Evolutionary conservation across 2,797 vertebrate genomes (phyloP), one percentile per base, ranked within the genome.

Genomic region (Pipistrellus nathusii): DNA sequence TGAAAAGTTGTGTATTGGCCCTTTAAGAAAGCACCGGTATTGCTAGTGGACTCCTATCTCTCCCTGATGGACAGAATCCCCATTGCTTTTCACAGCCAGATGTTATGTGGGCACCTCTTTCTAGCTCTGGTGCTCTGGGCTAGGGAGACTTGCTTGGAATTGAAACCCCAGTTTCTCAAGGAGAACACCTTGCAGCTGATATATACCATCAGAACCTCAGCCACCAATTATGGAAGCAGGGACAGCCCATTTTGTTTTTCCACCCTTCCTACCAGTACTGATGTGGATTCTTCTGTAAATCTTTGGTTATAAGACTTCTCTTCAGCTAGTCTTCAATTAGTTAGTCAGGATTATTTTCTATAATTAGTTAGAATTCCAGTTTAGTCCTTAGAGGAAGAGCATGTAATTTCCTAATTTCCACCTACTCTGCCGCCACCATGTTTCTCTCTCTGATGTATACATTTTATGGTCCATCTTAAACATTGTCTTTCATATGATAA

Each of bases 381-480:
- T 75, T 75, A 27, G 44, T 75, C 72, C 44, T 48, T 4, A 30
- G 9, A 20, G 2, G 17, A 75, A 18, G 27, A 30, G 15, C 30
- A 27, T 18, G 27, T 75, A 75, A 48, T 30, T 48, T 48, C 44
- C 27, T 75, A 75, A 48, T 30, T 48, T 48, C 44, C 27, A 75
- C 9, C 14, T 48, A 48, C 17, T 75, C 72, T 75, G 72, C 17
- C 2, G 6, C 44, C 27, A 75, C 30, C 27, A 20, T 75, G 4
- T 17, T 18, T 75, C 27, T 75, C 66, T 68, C 27, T 75, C 72
- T 75, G 38, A 85, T 62, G 15, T 72, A n/a, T 69, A 44, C 32
- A 71, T 92, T 59, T 93, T 90, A 72, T 75, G 68, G 17, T 41
- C 51, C 12, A 75, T 62, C 18, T 78, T 83, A 64, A 93, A 69